Conservation (phyloP, 2,113 vertebrate species). For the Cichladusa arquata region DNA sequence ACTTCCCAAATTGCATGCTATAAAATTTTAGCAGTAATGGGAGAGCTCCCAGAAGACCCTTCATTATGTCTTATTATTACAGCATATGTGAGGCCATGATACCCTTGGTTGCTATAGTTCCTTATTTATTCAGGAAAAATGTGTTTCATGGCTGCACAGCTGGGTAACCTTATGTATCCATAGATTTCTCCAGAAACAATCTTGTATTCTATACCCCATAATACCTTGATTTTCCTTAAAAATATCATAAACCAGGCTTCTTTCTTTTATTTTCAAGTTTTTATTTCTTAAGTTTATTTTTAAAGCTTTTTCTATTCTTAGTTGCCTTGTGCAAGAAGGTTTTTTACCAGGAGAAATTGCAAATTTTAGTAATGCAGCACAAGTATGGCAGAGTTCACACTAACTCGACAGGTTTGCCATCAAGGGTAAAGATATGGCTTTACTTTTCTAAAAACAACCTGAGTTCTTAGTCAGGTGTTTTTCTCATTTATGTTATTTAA, state of each 20-base stretch:
- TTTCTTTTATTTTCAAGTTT: background rate
- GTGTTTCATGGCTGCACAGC: background rate
- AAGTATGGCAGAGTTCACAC: background rate
- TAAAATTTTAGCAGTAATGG: background rate
- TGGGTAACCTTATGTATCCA: background rate
- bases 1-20: background rate
- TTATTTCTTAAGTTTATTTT: background rate
- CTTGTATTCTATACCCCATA: background rate
- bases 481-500: background rate
- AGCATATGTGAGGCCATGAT: slow-evolving; percentile 23
- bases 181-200: background rate
- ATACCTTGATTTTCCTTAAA: background rate
- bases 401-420: background rate
- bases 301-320: too few relatives aligned
- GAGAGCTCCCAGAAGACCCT: slow-evolving; percentile 32
- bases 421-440: background rate
- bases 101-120: slow-evolving; percentile 33
- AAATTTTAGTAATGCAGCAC: background rate
- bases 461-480: background rate
- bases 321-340: background rate
- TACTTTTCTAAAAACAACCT: background rate
- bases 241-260: background rate
- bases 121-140: slow-evolving; percentile 36
- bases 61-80: slow-evolving; percentile 39
- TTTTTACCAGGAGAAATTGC: background rate